Percentiles rank a stretch among this genome's conserved stretches.
These are phyloP conservation scores for Nilaparvata lugens DNA, from an alignment of 1,140 invertebrate species.

Conservation along the genomic window DNA sequence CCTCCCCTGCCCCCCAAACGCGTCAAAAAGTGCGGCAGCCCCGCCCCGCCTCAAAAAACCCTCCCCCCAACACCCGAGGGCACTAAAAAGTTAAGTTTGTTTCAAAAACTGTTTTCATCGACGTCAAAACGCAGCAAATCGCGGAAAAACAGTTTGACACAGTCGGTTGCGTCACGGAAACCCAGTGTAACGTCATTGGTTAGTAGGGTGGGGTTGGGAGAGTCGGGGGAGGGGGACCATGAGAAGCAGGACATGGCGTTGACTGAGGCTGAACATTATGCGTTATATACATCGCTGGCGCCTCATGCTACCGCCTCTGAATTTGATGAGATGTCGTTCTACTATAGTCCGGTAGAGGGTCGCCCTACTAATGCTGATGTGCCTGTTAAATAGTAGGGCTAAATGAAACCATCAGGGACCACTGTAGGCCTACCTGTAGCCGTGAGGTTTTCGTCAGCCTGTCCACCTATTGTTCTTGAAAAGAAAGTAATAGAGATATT, in stretches of 20 bases:
- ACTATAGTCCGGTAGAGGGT: conserved; percentile 73
- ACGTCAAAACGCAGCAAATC: conserved; percentile 25
- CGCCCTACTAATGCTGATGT: neutral
- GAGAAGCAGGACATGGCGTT: conserved; percentile 43
- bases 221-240: conserved; percentile 1
- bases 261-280: conserved; percentile 78
- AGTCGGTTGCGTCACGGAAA: conserved; percentile 14
- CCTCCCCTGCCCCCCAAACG: conserved; percentile 72
- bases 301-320: conserved; percentile 74
- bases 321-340: conserved; percentile 77
- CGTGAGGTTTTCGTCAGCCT: conserved; percentile 8
- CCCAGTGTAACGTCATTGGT: conserved; percentile 18
- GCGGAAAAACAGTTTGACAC: conserved; percentile 18
- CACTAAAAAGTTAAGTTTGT: conserved; percentile 49
- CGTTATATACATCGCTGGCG: conserved; percentile 70
- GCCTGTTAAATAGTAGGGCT: conserved; percentile 8
- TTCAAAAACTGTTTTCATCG: conserved; percentile 51
- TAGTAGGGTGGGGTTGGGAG: neutral
- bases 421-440: neutral
- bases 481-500: no score
- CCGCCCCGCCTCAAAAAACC: conserved; percentile 33
- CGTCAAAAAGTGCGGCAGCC: conserved; percentile 46
- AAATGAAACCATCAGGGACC: no score
- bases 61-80: conserved; percentile 35
- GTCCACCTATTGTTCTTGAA: conserved; percentile 5